Evolutionary conservation across 1,140 invertebrate species (phyloP).

Genomic region (Reticulitermes speratus): DNA sequence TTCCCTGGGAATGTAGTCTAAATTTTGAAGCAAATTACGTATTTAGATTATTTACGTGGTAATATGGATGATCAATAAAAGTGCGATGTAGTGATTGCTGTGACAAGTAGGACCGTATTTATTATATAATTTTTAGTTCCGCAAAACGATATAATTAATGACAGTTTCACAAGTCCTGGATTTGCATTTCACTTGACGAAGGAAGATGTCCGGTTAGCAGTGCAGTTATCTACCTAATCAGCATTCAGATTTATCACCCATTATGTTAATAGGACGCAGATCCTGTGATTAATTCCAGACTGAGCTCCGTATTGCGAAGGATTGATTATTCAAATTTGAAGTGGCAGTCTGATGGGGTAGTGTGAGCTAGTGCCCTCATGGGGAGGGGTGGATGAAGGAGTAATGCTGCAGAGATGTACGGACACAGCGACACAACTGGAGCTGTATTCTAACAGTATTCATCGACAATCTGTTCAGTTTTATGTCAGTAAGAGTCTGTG

Average conservation of each 20-base stretch:
- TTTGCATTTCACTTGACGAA: neutral
- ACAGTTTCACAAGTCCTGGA: neutral
- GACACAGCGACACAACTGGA: neutral
- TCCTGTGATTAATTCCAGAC: neutral
- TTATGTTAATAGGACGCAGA: slow-evolving; percentile 15
- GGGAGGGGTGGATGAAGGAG: too few relatives aligned
- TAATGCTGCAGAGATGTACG: neutral
- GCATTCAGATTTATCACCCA: slow-evolving; percentile 10
- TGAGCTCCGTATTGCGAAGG: neutral
- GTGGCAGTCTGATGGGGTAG: neutral
- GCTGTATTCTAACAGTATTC: neutral
- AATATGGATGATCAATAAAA: too few relatives aligned
- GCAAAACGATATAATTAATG: too few relatives aligned
- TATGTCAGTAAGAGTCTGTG: neutral
- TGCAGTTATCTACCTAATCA: neutral
- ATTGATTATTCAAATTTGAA: slow-evolving; percentile 15
- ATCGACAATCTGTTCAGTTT: neutral
- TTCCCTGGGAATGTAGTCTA: too few relatives aligned
- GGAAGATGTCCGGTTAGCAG: neutral
- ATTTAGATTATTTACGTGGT: too few relatives aligned
- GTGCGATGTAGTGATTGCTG: too few relatives aligned
- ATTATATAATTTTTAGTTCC: too few relatives aligned
- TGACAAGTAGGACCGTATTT: too few relatives aligned
- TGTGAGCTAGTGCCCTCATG: neutral
- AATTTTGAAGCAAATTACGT: too few relatives aligned